A percentile compares a stretch with the other conserved stretches of the same genome.
Evolutionary conservation across 2,113 vertebrate species (phyloP).

Genomic region (Spheniscus mendiculus): DNA sequence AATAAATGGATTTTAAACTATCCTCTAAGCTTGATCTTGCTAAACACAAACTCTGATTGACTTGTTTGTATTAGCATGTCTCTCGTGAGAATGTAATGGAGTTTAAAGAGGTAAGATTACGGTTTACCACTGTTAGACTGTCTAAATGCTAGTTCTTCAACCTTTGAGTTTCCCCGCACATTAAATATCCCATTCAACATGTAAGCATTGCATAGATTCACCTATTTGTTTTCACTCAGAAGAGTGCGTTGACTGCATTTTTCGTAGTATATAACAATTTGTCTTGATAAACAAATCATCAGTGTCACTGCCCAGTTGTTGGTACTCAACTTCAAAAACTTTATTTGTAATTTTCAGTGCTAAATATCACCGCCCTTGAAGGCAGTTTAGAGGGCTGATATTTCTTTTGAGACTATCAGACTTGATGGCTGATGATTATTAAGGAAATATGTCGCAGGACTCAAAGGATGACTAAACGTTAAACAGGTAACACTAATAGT

Average conservation of each 20-base stretch:
- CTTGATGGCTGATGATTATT: constrained; percentile 95
- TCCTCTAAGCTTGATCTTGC: constrained; percentile 93
- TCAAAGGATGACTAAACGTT: constrained; percentile 99
- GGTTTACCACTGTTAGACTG: constrained; percentile 88
- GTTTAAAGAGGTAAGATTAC: constrained; percentile 98
- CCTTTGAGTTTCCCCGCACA: constrained; percentile 84
- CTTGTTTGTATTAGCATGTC: constrained; percentile 93
- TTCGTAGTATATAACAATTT: constrained; percentile 82
- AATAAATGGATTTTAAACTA: constrained; percentile 96
- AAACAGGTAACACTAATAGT: constrained; percentile 99
- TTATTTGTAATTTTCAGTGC: constrained; percentile 93
- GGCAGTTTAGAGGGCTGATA: constrained; percentile 91
- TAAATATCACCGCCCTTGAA: constrained; percentile 90
- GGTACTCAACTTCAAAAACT: constrained; percentile 91
- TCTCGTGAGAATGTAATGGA: constrained; percentile 94
- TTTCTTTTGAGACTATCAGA: constrained; percentile 98
- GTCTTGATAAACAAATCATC: constrained; percentile 87
- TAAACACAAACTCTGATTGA: constrained; percentile 96
- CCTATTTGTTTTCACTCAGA: constrained; percentile 87
- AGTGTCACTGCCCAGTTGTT: constrained; percentile 89
- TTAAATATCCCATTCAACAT: constrained; percentile 87
- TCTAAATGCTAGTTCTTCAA: constrained; percentile 86
- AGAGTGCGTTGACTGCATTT: constrained; percentile 85
- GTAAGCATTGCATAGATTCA: constrained; percentile 88
- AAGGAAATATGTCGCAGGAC: constrained; percentile 95